These are phyloP conservation scores for Origma solitaria DNA, from an alignment of 2,113 vertebrate genomes.

Conservation along the genomic window DNA sequence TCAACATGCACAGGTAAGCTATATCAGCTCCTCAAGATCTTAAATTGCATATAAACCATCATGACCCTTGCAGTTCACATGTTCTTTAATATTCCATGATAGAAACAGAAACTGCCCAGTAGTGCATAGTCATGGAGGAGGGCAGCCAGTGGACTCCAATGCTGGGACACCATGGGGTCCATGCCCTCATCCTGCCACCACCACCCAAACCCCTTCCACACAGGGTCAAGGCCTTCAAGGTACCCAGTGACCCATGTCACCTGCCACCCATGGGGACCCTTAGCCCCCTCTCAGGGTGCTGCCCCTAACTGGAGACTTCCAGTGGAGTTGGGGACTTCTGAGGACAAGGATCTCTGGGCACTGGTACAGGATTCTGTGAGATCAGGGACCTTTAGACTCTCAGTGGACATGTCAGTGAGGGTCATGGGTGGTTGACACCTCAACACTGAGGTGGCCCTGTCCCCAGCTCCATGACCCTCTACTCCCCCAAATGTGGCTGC, in stretches of 20 bases:
- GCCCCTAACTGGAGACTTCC: background rate
- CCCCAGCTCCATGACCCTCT: background rate
- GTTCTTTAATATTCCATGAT: background rate
- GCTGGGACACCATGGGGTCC: background rate
- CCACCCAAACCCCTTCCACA: background rate
- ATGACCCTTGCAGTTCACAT: accelerated
- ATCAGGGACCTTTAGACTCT: background rate
- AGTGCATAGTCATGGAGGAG: background rate
- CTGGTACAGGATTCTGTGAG: background rate
- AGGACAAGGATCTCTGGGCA: background rate
- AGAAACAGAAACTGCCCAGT: background rate
- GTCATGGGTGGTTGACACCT: background rate
- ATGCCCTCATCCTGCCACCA: background rate
- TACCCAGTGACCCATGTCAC: too few species aligned
- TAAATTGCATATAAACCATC: background rate
- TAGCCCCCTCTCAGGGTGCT: background rate
- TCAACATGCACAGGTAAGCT: background rate
- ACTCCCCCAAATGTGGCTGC: background rate
- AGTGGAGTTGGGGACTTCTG: background rate
- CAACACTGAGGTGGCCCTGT: background rate
- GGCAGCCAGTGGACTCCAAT: background rate
- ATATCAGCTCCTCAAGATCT: background rate
- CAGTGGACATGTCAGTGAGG: too few species aligned
- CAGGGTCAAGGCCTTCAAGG: background rate
- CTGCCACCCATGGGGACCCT: background rate